Evolutionary conservation across 2,888 invertebrate genomes (phyloP).

Genomic region (Muscina levida): DNA sequence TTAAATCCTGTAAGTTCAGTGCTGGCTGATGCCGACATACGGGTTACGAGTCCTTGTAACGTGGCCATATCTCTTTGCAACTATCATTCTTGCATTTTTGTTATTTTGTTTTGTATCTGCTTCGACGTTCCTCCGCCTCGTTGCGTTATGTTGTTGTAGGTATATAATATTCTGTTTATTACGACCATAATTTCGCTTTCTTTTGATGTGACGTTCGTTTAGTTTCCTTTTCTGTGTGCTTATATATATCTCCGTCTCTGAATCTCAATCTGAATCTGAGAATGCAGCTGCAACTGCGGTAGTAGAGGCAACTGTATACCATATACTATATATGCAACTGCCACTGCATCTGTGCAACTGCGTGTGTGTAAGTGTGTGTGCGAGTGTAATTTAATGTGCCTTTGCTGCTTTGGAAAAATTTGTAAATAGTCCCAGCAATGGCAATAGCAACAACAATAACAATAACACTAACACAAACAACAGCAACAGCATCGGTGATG

Average conservation of each 20-base stretch:
- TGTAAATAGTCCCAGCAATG: slow-evolving; percentile 6
- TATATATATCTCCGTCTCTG: no score
- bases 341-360: neutral
- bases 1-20: neutral
- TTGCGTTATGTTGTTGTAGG: no score
- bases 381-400: slow-evolving; percentile 5
- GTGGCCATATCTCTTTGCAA: slow-evolving; percentile 25
- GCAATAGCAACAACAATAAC: neutral
- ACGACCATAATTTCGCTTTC: slow-evolving; percentile 34
- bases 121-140: neutral
- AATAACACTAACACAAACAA: no score
- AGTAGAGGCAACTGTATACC: neutral
- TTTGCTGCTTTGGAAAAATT: slow-evolving; percentile 16
- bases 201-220: slow-evolving; percentile 22
- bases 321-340: neutral
- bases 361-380: neutral
- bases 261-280: no score
- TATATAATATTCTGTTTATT: slow-evolving; percentile 40
- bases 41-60: neutral
- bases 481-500: neutral
- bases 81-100: slow-evolving; percentile 14
- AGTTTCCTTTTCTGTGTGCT: neutral
- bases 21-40: neutral
- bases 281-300: neutral
- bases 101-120: no score